Conservation (phyloP, 2,888 invertebrate species). For the Dryadula phaetusa region DNA sequence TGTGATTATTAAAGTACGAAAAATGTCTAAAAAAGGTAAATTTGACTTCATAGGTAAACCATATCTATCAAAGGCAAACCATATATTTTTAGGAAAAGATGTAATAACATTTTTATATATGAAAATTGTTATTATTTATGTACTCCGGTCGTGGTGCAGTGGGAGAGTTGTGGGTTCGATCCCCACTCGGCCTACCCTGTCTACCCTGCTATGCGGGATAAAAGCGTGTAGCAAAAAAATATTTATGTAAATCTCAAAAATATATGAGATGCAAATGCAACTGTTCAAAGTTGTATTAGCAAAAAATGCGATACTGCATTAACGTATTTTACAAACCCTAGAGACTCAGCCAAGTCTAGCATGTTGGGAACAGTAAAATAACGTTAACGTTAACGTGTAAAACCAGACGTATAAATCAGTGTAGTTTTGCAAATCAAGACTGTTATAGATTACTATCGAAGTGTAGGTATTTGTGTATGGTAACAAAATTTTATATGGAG, state of each 20-base stretch:
- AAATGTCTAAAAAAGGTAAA: too few species aligned
- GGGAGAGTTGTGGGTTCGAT: too few species aligned
- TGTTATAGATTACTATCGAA: conserved; percentile 64
- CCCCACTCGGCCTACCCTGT: too few species aligned
- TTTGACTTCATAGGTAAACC: too few species aligned
- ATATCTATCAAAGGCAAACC: too few species aligned
- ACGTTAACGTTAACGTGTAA: conserved; percentile 40
- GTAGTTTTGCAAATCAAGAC: conserved; percentile 69
- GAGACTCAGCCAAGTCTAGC: conserved; percentile 21
- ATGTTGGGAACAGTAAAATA: conserved; percentile 42
- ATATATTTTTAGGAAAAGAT: too few species aligned
- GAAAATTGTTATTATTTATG: too few species aligned
- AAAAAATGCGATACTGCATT: conserved; percentile 10
- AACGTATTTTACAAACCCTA: conserved; percentile 11
- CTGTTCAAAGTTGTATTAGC: neutral
- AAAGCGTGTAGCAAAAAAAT: too few species aligned
- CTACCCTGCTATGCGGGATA: too few species aligned
- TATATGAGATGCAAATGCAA: neutral
- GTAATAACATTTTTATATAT: too few species aligned
- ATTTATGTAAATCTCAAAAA: neutral
- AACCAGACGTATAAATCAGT: conserved; percentile 75
- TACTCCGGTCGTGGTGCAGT: too few species aligned
- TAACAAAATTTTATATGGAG: conserved; percentile 73
- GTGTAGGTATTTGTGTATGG: conserved; percentile 57
- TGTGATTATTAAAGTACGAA: too few species aligned